Evolutionary conservation across 2,113 vertebrate species (phyloP), one percentile per base, ranked within the genome.

Genomic region (Vireo altiloquus): DNA sequence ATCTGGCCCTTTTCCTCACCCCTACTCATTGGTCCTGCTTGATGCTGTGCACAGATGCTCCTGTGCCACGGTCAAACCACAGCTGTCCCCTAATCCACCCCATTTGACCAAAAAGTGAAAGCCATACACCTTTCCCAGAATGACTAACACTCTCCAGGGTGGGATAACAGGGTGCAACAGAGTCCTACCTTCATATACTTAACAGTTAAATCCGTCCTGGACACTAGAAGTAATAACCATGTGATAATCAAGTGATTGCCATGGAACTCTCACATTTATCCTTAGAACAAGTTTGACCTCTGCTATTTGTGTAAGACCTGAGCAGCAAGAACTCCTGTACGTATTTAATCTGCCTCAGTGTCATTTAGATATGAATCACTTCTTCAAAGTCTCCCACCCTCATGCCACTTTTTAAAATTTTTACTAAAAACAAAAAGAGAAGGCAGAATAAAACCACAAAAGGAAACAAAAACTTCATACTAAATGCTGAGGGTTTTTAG

Each of bases 291-390:
- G 16, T 56, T 78, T 78, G 70, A 52, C 90, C 64, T 89, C 68
- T 84, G 71, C 28, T 83, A 87, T 93, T 96, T 88, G 42, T 69
- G 70, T 81, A 96, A 95, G 31, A 69, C 13, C n/a, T 40, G 35
- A 94, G 39, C 52, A 1, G 1, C 17, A 66, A 80, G 46, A 77
- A 69, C 23, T 59, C 20, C 40, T 64, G 7, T 15, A 59, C 6
- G 6, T 56, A 87, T 68, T 94, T 75, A 66, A 74, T 65, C 47
- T 54, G 30, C 44, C 30, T 60, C 8, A 5, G 3, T 1, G 1
- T 23, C 54, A 47, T 40, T 57, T 83, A 86, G 14, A 33, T 21
- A 83, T 59, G 35, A 90, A 70, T 59, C 52, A 69, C 14, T 12
- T 80, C n/a, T 16, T 54, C 46, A 37, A 8, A 42, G 30, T 42